Evolutionary conservation across 2,888 invertebrate species (phyloP), one percentile per base, ranked within the genome.

Genomic region (Endotricha flammealis): DNA sequence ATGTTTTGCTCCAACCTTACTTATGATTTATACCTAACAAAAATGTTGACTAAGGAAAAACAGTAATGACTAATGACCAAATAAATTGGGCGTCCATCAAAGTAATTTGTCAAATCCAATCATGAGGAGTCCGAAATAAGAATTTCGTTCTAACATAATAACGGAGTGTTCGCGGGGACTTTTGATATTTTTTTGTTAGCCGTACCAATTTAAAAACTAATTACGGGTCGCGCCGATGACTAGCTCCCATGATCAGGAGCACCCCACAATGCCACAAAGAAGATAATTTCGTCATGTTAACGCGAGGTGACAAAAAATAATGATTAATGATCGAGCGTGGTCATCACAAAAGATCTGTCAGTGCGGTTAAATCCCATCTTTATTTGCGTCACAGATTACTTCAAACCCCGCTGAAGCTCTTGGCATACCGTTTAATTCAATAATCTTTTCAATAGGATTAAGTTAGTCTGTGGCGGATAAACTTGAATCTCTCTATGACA

Each of bases 161-260:
- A 76, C 72, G 57, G 58, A 48, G 45, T 60, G 60, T 63, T 61
- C 60, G 70, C 72, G 76, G 74, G 62, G 72, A 74, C 72, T 72
- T 74, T 67, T 68, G 60, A 64, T 65, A 66, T 70, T 82, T 81
- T 67, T 81, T 78, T 72, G 70, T 67, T 59, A 39, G 49, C 52
- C 62, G 72, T 76, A 42, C 83, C 83, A 85, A 86, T 85, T 82
- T 81, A 76, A 81, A 83, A 86, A 80, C 79, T 86, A 85, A 86
- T 86, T 79, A 85, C 70, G 70, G 64, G 61, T 63, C 63, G 60
- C 41, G 41, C 49, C 66, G 70, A 75, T 75, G 81, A 80, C 80
- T 81, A 76, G 78, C 73, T 64, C 65, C 65, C 70, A 71, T 68
- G 72, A 64, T 62, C 64, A 64, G 71, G 71, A 73, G 65, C 72